Evolutionary conservation across 2,888 invertebrate genomes (phyloP), one percentile per base, ranked within the genome.

Genomic region (Gymnosoma rotundatum): DNA sequence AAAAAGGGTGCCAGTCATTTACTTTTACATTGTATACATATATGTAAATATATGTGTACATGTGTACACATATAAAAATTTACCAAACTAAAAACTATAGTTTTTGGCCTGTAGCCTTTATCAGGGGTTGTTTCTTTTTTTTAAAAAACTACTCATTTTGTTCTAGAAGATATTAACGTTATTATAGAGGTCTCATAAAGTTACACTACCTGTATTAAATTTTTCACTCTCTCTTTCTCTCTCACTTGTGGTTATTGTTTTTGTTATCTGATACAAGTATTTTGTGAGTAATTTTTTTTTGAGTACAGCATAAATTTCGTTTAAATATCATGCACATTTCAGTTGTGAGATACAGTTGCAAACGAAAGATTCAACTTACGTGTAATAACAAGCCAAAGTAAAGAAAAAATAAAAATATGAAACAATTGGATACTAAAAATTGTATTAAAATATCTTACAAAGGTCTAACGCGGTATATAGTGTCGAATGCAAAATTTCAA

Each of bases 371-470:
- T 18, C 2, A 14, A 52, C 20, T 9, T 18, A 8, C 18, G 45
- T 52, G 18, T 14, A 18, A 18, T 52, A 52, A 52, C 9, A 8
- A 18, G 20, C 20, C 9, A 52, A 52, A 52, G n/a, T 18, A 18
- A 52, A 52, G 25, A 1, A 25, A 25, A 25, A 25, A 50, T 45
- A 18, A 18, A 20, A 52, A 7, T 18, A 18, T 18, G 18, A 52
- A 20, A 52, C n/a, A 66, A 60, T 79, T 85, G 81, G 50, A 48
- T 67, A 8, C 60, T 10, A 66, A 60, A 69, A 79, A 82, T 82
- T 78, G 50, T 61, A n/a, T 87, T 10, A 87, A 84, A 79, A 63
- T 87, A 38, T 83, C 81, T 54, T 87, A 87, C 66, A 85, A 83
- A 60, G 86, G 86, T 18, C 60, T 81, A 25, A 69, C 86, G 1